phyloP scores from a whole-genome alignment of 35 echinoderm and acorn worm genomes.

The Antedon bifida region DNA sequence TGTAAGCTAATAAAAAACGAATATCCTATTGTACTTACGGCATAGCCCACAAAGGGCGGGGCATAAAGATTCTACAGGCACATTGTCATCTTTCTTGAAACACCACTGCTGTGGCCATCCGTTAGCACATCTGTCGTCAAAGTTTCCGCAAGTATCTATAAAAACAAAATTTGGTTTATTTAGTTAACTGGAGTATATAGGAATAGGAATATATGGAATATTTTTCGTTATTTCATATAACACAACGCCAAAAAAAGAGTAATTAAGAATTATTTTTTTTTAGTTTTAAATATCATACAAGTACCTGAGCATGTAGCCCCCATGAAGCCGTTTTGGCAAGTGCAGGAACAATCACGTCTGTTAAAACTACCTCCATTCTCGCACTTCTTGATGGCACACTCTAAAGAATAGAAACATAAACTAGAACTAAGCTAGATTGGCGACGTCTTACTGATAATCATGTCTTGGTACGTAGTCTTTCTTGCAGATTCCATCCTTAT shows the following conservation, averaged over 20 bases:
- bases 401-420: constrained; percentile 6
- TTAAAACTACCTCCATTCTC: constrained; percentile 70
- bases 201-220: too few species aligned
- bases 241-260: too few species aligned
- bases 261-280: too few species aligned
- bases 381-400: constrained; percentile 55
- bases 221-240: too few species aligned
- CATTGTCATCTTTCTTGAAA: constrained; percentile 62
- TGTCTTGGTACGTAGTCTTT: too few species aligned
- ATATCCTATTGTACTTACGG: constrained; percentile 24
- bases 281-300: too few species aligned
- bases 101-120: constrained; percentile 85
- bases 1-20: too few species aligned
- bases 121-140: constrained; percentile 56
- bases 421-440: too few species aligned
- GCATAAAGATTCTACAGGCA: constrained; percentile 66
- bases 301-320: constrained; percentile 65
- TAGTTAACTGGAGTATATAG: too few species aligned
- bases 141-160: constrained; percentile 70
- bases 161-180: too few species aligned
- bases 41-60: constrained; percentile 87
- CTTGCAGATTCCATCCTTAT: too few species aligned
- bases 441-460: too few species aligned
- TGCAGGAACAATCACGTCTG: constrained; percentile 36
- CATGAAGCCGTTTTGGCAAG: constrained; percentile 59